Percentiles rank a stretch among this genome's conserved stretches.
phyloP scores from a whole-genome alignment of 1,140 invertebrate genomes.

The Nymphalis io region DNA sequence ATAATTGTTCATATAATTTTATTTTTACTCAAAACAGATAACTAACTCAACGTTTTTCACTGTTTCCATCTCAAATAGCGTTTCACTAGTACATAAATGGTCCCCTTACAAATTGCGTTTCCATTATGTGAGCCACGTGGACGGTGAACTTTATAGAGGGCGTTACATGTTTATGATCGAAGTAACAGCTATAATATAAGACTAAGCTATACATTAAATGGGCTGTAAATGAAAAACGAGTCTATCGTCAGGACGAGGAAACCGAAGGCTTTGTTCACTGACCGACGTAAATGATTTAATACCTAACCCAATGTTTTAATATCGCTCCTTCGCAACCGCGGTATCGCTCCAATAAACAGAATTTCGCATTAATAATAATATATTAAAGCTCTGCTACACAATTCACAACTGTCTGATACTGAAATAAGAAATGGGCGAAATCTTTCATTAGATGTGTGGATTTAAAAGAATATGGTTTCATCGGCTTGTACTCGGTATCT shows the following conservation, averaged over 20 bases:
- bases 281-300: constrained; percentile 5
- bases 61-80: background rate
- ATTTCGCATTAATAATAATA: too few species aligned
- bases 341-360: too few species aligned
- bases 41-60: background rate
- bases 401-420: too few species aligned
- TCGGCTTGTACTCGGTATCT: too few species aligned
- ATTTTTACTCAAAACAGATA: too few species aligned
- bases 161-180: constrained; percentile 10
- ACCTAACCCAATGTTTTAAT: background rate
- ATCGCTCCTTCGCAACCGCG: background rate
- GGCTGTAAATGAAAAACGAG: constrained; percentile 11
- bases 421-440: too few species aligned
- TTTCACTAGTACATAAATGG: background rate
- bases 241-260: background rate
- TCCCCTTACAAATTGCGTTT: constrained; percentile 4
- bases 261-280: background rate
- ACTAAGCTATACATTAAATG: constrained; percentile 9
- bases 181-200: constrained; percentile 10
- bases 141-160: constrained; percentile 1
- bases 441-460: too few species aligned
- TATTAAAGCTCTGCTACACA: too few species aligned
- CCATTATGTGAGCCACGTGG: constrained; percentile 7
- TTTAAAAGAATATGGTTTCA: too few species aligned
- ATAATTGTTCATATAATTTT: too few species aligned